phyloP scores from a whole-genome alignment of 2,797 vertebrate genomes.

The Bucorvus abyssinicus region DNA sequence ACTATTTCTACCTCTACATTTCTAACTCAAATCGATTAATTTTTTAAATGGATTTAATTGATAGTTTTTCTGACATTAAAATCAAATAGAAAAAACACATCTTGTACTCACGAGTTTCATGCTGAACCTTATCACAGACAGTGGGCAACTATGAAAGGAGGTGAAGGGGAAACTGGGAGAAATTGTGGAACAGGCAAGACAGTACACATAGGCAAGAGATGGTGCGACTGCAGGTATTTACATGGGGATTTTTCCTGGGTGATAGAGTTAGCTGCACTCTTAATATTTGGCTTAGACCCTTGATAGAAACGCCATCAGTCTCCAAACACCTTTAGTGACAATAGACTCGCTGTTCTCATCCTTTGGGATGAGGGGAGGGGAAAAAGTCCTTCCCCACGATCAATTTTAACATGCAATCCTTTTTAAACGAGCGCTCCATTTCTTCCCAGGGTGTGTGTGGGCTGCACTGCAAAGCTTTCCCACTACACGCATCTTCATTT shows the following conservation, averaged over 20 bases:
- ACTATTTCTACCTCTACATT: neutral
- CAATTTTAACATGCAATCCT: neutral
- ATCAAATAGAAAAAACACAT: neutral
- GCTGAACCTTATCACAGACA: neutral
- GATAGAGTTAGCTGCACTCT: neutral
- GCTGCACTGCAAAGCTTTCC: neutral
- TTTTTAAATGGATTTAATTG: neutral
- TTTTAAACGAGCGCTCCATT: neutral
- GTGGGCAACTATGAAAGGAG: neutral
- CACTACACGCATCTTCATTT: neutral
- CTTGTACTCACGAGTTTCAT: neutral
- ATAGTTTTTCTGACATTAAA: neutral
- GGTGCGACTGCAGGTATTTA: neutral
- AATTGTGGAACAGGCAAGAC: neutral
- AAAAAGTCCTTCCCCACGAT: neutral
- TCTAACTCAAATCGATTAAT: neutral
- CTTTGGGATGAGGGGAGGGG: neutral
- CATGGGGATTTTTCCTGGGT: neutral
- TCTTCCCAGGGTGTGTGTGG: neutral
- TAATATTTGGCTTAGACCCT: neutral
- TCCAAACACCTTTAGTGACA: neutral
- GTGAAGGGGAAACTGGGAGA: neutral
- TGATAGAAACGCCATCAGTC: neutral
- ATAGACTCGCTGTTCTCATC: neutral
- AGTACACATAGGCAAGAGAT: neutral